phyloP scores from a whole-genome alignment of 2,113 vertebrate species.

The Picathartes gymnocephalus region DNA sequence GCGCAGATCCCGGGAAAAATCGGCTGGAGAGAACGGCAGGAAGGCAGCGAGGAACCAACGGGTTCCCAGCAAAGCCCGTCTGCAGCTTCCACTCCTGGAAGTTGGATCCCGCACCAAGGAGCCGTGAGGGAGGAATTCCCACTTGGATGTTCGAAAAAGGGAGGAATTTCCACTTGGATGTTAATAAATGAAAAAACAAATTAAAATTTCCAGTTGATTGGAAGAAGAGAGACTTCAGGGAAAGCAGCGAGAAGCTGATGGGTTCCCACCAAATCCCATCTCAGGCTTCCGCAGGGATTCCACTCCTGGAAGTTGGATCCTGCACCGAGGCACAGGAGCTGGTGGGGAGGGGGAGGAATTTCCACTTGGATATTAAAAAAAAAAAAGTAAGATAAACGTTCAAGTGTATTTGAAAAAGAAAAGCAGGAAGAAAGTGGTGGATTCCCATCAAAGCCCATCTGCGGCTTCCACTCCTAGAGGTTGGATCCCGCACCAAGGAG shows the following conservation, averaged over 20 bases:
- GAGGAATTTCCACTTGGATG: too few relatives aligned
- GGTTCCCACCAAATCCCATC: neutral
- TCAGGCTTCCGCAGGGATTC: neutral
- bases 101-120: too few relatives aligned
- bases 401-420: too few relatives aligned
- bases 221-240: neutral
- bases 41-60: neutral
- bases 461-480: neutral
- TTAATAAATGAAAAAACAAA: neutral
- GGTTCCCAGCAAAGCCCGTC: neutral
- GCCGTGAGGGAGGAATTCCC: neutral
- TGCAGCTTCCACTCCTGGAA: neutral
- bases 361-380: neutral
- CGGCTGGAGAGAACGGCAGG: fast-evolving
- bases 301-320: neutral
- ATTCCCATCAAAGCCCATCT: neutral
- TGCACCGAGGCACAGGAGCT: neutral
- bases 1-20: fast-evolving
- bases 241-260: neutral
- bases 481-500: neutral
- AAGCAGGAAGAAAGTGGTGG: too few relatives aligned
- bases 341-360: neutral
- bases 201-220: neutral
- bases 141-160: neutral
- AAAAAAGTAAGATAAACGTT: neutral